phyloP scores from a whole-genome alignment of 1,140 invertebrate species.

The Trypoxylus dichotomus region DNA sequence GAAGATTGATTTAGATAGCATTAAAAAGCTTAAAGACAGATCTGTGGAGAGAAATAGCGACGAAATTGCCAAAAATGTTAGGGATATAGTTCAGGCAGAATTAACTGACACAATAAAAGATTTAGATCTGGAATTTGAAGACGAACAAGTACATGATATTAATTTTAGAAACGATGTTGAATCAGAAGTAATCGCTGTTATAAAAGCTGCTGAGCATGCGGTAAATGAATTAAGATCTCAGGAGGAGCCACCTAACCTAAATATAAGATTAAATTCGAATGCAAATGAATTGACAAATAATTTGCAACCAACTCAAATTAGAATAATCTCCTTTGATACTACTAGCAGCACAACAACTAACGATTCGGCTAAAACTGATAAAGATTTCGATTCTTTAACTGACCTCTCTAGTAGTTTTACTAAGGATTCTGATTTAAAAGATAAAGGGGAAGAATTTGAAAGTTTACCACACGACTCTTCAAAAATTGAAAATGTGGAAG shows the following conservation, averaged over 20 bases:
- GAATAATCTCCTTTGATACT: conserved; percentile 15
- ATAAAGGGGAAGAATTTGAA: conserved; percentile 1
- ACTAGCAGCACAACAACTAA: not conserved
- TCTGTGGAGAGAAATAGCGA: not conserved
- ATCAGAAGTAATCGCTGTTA: conserved; percentile 45
- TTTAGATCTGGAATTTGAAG: conserved; percentile 31
- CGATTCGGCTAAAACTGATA: not conserved
- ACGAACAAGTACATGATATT: conserved; percentile 30
- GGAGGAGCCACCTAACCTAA: not conserved
- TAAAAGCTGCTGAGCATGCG: conserved; percentile 45
- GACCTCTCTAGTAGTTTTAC: not conserved
- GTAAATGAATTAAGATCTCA: conserved; percentile 38
- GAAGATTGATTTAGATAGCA: conserved; percentile 47
- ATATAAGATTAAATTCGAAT: not conserved
- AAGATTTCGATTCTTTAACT: conserved; percentile 7
- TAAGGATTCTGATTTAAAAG: not conserved
- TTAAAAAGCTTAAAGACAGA: conserved; percentile 30
- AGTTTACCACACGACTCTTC: not conserved
- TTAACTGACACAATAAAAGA: conserved; percentile 37
- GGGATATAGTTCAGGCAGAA: conserved; percentile 30
- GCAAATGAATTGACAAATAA: conserved; percentile 5
- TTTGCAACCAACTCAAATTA: not conserved
- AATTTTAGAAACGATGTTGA: conserved; percentile 40
- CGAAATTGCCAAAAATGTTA: conserved; percentile 28
- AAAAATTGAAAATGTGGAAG: conserved; percentile 41